Percentiles rank a stretch among this genome's conserved stretches.
phyloP scores from a whole-genome alignment of 2,113 vertebrate genomes.

The Python bivittatus region DNA sequence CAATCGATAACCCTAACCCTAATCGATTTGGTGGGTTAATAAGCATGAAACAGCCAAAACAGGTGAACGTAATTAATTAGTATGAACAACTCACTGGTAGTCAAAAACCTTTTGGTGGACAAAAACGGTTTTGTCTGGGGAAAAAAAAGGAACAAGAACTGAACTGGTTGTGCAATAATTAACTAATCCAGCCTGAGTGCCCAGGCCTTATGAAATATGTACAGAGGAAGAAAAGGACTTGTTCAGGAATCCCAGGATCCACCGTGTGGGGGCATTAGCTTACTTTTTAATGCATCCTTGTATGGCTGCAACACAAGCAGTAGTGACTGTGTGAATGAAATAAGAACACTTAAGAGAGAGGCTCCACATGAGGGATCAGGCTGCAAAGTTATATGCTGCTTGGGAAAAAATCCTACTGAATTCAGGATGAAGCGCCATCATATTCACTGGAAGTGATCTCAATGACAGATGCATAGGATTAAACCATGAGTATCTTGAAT shows the following conservation, averaged over 20 bases:
- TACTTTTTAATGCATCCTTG: background rate
- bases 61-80: too few relatives aligned
- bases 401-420: background rate
- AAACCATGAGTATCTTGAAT: background rate
- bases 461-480: background rate
- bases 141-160: background rate
- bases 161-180: background rate
- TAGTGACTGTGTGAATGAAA: background rate
- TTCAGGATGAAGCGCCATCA: background rate
- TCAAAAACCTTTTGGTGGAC: too few relatives aligned
- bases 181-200: background rate
- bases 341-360: background rate
- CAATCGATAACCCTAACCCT: too few relatives aligned
- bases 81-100: too few relatives aligned
- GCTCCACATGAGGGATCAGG: background rate
- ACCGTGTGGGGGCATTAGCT: background rate
- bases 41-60: too few relatives aligned
- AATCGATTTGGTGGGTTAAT: too few relatives aligned
- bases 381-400: background rate
- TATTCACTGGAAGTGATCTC: background rate
- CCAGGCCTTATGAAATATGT: background rate
- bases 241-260: background rate
- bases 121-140: background rate
- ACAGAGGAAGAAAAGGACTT: background rate
- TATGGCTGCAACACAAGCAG: background rate